A percentile compares a stretch with the other conserved stretches of the same genome.
Evolutionary conservation across 2,888 invertebrate genomes (phyloP).

Genomic region (Ennomos erosarius): DNA sequence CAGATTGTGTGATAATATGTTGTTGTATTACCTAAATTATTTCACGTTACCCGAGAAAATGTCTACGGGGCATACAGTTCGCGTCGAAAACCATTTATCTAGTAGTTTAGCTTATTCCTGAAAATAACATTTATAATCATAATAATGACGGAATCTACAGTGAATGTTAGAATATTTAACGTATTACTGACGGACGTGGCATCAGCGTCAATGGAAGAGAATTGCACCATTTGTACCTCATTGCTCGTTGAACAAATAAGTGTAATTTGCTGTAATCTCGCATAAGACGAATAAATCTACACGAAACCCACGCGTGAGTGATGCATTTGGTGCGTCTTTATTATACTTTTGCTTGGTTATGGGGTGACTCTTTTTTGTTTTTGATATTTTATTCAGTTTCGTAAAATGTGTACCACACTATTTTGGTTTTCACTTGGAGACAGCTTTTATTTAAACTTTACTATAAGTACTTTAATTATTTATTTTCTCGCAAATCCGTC

Average conservation of each 20-base stretch:
- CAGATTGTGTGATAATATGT: no score
- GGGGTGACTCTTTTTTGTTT: no score
- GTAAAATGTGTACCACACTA: no score
- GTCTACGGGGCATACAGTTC: no score
- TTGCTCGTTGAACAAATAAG: conserved; percentile 52
- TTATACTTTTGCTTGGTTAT: neutral
- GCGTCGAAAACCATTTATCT: no score
- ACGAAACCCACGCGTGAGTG: conserved; percentile 49
- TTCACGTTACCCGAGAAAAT: no score
- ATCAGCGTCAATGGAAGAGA: conserved; percentile 45
- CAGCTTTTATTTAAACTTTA: no score
- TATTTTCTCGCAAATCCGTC: conserved; percentile 7
- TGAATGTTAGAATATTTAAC: conserved; percentile 24
- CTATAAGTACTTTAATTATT: no score
- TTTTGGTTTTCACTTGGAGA: no score
- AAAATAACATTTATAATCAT: neutral
- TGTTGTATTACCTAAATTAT: no score
- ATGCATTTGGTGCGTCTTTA: neutral
- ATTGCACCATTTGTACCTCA: conserved; percentile 32
- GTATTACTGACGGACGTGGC: conserved; percentile 17
- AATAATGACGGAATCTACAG: conserved; percentile 10
- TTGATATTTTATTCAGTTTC: no score
- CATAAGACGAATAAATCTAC: conserved; percentile 55
- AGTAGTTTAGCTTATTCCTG: no score
- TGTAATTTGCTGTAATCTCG: conserved; percentile 57